Evolutionary conservation across 2,113 vertebrate species (phyloP).

Genomic region (Camelus bactrianus): DNA sequence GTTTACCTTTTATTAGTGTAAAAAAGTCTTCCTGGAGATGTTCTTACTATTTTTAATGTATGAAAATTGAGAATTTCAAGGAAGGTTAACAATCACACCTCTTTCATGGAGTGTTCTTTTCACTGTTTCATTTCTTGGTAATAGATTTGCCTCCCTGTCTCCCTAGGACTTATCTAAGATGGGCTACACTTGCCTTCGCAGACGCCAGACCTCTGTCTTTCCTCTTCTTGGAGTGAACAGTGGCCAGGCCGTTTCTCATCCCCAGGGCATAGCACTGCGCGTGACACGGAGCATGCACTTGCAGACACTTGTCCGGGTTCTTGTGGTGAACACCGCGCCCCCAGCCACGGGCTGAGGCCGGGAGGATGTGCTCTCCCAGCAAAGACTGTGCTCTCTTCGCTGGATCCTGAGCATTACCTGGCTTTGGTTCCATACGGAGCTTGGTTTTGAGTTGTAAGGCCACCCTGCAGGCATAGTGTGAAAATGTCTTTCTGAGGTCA

Average conservation of each 20-base stretch:
- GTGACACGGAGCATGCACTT: background rate
- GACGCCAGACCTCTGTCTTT: background rate
- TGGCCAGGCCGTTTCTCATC: too few relatives aligned
- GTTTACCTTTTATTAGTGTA: background rate
- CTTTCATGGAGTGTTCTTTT: background rate
- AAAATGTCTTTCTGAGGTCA: background rate
- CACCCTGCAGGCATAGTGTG: background rate
- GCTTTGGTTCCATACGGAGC: background rate
- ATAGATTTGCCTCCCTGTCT: background rate
- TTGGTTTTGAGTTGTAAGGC: background rate
- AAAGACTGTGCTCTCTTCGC: background rate
- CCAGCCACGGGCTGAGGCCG: background rate
- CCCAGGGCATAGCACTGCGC: background rate
- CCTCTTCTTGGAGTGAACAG: background rate
- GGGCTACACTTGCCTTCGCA: background rate
- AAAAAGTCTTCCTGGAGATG: background rate
- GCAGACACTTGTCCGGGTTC: background rate
- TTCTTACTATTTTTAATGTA: background rate
- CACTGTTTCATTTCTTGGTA: background rate
- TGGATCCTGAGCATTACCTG: background rate
- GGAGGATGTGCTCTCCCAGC: background rate
- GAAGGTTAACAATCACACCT: background rate
- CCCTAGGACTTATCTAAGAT: background rate
- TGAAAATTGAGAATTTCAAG: background rate
- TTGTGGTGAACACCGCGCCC: rapidly evolving